Conservation (phyloP, 2,797 vertebrate species). For the Trachops cirrhosus region DNA sequence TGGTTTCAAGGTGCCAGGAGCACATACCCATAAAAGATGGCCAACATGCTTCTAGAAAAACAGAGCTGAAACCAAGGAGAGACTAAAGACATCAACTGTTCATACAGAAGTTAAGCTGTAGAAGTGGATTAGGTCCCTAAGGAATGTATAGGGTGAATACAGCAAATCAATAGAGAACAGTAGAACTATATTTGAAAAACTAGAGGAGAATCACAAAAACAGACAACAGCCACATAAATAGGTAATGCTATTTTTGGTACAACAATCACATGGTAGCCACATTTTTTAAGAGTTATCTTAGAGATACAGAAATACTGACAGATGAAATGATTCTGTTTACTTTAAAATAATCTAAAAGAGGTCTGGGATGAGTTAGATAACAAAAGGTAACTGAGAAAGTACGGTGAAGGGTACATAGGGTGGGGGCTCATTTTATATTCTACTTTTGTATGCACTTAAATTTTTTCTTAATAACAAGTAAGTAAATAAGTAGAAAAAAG, state of each 20-base stretch:
- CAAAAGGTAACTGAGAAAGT: not conserved
- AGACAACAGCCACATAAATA: not conserved
- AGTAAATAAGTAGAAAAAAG: not conserved
- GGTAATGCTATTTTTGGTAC: not conserved
- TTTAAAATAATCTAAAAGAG: conserved; percentile 9
- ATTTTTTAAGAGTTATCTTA: not conserved
- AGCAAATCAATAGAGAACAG: not conserved
- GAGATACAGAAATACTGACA: not conserved
- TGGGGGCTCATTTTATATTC: not conserved
- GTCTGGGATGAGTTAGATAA: not conserved
- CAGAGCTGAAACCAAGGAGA: not conserved
- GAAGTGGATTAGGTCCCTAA: not conserved
- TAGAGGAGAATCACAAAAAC: not conserved
- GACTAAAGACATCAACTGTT: not conserved
- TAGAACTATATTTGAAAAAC: not conserved
- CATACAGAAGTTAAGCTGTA: not conserved
- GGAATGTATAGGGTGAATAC: not conserved
- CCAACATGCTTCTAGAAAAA: not conserved
- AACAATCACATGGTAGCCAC: not conserved
- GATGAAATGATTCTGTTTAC: not conserved
- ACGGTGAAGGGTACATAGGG: not conserved
- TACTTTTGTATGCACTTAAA: not conserved
- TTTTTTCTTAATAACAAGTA: not conserved
- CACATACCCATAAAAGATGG: not conserved
- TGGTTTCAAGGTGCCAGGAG: not conserved